Base-by-base conservation (phyloP, 2,113 vertebrate species). In the Gobiocypris rarus region DNA sequence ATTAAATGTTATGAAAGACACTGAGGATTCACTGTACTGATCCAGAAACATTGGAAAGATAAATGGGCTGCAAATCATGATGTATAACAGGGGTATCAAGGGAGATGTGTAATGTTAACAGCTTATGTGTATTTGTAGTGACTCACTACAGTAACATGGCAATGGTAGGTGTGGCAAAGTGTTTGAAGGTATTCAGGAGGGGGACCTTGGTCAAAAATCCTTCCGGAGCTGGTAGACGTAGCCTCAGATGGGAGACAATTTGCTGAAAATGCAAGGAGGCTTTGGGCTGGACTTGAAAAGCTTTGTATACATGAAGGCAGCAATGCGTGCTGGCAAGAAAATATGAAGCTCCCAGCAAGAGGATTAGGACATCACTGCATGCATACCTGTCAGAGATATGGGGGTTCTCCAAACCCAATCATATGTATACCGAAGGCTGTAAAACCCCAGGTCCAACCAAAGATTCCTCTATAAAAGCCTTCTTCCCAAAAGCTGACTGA, bases 141-240 rank as follows among this genome's bases (percentile, higher is more conserved):
- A 95, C 94, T 94, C 94, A 92, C 92, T 93, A 93, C 93, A 85
- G 92, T 91, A 93, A 89, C 91, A 90, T 92, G 94, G 93, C 87
- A 89, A 95, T 94, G 96, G 96, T 96, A 98, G 96, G 97, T 98
- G 97, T 99, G 97, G 98, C 97, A 98, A 94, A 93, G 96, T 97
- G 96, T 97, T 97, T 96, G 93, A 93, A 88, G 90, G 89, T 91
- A 80, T 86, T 88, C 83, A 88, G 90, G 92, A 87, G 80, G 80
- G 96, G 96, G 96, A 97, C 96, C 97, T 97, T 99, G 97, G 98
- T 99, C 98, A 99, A 99, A 99, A 99, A 98, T 98, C 98, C 97
- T 99, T 99, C 97, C 97, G 91, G 95, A 96, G 94, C 95, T 93
- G 94, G 95, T 94, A 95, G 95, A 90, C 86, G 81, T 93, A 94